A percentile compares a stretch with the other conserved stretches of the same genome.
phyloP scores from a whole-genome alignment of 30 jellyfish, hydroid and myxozoan species.

The Aurelia sp. region DNA sequence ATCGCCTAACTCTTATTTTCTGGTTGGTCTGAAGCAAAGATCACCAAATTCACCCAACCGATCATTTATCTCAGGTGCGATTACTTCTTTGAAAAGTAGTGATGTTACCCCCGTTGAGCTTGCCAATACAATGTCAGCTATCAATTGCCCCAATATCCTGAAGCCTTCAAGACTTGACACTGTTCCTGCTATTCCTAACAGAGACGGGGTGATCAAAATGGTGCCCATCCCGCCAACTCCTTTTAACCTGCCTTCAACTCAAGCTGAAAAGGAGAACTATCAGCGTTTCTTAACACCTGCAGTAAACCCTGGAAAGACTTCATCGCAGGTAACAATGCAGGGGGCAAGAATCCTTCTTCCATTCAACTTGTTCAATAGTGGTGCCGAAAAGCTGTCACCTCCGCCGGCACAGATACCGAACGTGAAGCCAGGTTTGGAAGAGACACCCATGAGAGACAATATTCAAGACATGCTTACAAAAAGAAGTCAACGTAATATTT shows the following conservation, averaged over 20 bases:
- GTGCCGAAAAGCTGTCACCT: slow-evolving; percentile 2
- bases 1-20: slow-evolving; percentile 3
- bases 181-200: background rate
- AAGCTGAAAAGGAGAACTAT: slow-evolving; percentile 10
- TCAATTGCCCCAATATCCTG: background rate
- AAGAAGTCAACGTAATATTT: slow-evolving; percentile 22
- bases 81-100: slow-evolving; percentile 1
- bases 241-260: background rate
- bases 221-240: slow-evolving; percentile 53
- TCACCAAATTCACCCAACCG: slow-evolving; percentile 21
- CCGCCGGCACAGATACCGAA: slow-evolving; percentile 34
- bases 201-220: slow-evolving; percentile 11
- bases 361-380: background rate
- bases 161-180: background rate
- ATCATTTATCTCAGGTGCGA: background rate
- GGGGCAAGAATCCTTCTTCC: slow-evolving; percentile 39
- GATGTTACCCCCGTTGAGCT: background rate
- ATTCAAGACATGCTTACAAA: background rate
- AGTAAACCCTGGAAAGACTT: background rate
- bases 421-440: slow-evolving; percentile 19
- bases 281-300: background rate
- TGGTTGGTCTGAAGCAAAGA: slow-evolving; percentile 12
- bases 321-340: background rate
- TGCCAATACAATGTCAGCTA: background rate
- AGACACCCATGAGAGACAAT: slow-evolving; percentile 29